Base-by-base conservation (phyloP, 2,888 invertebrate genomes). In the Hypomecis atomaria region DNA sequence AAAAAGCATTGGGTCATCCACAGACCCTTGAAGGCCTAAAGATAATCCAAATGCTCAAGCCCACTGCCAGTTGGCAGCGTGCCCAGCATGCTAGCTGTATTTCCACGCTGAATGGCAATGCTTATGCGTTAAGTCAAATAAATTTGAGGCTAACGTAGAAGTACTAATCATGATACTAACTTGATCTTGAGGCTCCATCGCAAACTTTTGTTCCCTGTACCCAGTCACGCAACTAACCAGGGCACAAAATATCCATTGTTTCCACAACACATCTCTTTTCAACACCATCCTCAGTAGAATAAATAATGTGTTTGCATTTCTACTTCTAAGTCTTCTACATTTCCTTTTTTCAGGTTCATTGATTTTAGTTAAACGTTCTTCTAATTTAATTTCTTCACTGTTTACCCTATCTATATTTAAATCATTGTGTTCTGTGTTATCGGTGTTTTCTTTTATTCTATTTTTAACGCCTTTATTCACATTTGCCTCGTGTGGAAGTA, bases 181-280 rank as follows among this genome's bases (percentile, higher is more conserved):
- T 88, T 92, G 92, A 79, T 92, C 92, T 65, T 92, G 91, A 0
- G 92, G 92, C 49, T 92, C 92, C 23, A 92, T 89, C 0, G 91
- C 92, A 72, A 92, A 92, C 69, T 87, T 87, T 76, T 92, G 92
- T 58, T 91, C 91, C 54, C 78, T 85, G 62, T 79, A 80, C n/a
- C 82, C 89, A 78, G 75, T 77, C 49, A 83, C 87, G 71, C 72
- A 76, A 73, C 74, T 76, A 64, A 83, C 57, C 66, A 87, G 71
- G 47, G 86, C 48, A 53, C 84, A 73, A 50, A 87, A 48, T 38
- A 83, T 72, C 79, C 83, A 86, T 62, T 75, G 78, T 74, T 75
- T 78, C 68, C 83, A 67, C 37, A 81, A 48, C 38, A 76, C 57
- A n/a, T 64, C 65, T 3, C 75, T 57, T 13, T 70, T 62, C 6